Evolutionary conservation across 2,888 invertebrate genomes (phyloP).

Genomic region (Cantharis rustica): DNA sequence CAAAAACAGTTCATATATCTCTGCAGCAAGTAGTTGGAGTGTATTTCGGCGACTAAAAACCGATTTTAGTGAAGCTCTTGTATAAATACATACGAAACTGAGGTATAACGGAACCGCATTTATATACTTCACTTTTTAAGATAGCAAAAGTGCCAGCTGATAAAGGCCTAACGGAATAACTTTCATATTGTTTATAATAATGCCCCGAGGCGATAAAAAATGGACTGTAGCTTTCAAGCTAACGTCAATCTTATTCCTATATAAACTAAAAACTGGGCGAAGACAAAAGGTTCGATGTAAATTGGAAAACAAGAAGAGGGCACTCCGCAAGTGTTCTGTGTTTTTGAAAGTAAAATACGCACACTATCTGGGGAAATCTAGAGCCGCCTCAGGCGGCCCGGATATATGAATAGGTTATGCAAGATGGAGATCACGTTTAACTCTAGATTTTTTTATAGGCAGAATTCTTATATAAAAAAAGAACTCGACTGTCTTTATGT

Average conservation of each 20-base stretch:
- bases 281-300: constrained; percentile 41
- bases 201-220: constrained; percentile 19
- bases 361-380: constrained; percentile 48
- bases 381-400: constrained; percentile 40
- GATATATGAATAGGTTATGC: constrained; percentile 45
- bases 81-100: constrained; percentile 51
- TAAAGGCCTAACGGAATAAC: constrained; percentile 40
- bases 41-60: constrained; percentile 45
- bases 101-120: constrained; percentile 43
- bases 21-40: constrained; percentile 41
- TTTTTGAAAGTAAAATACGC: constrained; percentile 48
- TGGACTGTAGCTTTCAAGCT: constrained; percentile 22
- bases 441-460: constrained; percentile 42
- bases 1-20: constrained; percentile 47
- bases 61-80: constrained; percentile 34
- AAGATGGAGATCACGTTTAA: constrained; percentile 45
- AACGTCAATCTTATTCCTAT: constrained; percentile 17
- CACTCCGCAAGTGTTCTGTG: constrained; percentile 36
- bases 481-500: constrained; percentile 25
- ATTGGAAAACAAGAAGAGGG: constrained; percentile 41
- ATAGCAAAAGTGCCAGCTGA: constrained; percentile 26
- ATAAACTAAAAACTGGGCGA: constrained; percentile 25
- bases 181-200: constrained; percentile 44
- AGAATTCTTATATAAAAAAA: constrained; percentile 35
- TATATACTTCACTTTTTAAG: constrained; percentile 22